Conservation (phyloP, 2,113 vertebrate species). For the Lampris incognitus region DNA sequence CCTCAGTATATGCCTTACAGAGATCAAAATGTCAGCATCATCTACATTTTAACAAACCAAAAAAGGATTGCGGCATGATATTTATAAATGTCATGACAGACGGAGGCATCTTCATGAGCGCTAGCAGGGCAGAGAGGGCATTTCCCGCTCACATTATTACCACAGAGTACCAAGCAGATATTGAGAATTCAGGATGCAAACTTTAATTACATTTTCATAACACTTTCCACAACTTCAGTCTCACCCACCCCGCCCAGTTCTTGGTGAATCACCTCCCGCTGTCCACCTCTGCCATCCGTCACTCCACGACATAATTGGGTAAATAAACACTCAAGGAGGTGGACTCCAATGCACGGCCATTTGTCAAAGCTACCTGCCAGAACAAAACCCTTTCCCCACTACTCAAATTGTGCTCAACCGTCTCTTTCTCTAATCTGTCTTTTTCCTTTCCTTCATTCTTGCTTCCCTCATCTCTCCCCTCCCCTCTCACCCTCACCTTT, state of each 20-base stretch:
- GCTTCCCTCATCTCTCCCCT: constrained; percentile 48
- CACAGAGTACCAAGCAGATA: constrained; percentile 28
- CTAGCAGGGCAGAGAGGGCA: constrained; percentile 49
- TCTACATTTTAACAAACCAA: constrained; percentile 61
- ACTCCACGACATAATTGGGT: constrained; percentile 72
- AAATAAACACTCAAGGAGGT: constrained; percentile 76
- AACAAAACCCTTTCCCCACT: constrained; percentile 57
- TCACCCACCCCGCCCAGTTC: constrained; percentile 45
- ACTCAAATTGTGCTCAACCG: constrained; percentile 60
- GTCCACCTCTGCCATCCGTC: constrained; percentile 55
- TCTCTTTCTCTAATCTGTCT: constrained; percentile 57
- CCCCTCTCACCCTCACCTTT: constrained; percentile 61
- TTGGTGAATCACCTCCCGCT: constrained; percentile 38
- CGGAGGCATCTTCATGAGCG: constrained; percentile 53
- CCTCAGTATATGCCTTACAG: not conserved
- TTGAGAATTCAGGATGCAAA: constrained; percentile 34
- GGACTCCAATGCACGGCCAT: constrained; percentile 69
- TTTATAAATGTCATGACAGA: constrained; percentile 72
- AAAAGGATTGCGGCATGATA: constrained; percentile 54
- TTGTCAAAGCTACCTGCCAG: constrained; percentile 77
- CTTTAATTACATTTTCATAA: constrained; percentile 53
- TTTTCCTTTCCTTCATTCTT: constrained; percentile 32
- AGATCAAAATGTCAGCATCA: constrained; percentile 65
- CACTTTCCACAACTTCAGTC: constrained; percentile 41
- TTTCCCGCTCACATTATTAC: constrained; percentile 40